Evolutionary conservation across 2,797 vertebrate genomes (phyloP).

Genomic region (Poecilia gillii): DNA sequence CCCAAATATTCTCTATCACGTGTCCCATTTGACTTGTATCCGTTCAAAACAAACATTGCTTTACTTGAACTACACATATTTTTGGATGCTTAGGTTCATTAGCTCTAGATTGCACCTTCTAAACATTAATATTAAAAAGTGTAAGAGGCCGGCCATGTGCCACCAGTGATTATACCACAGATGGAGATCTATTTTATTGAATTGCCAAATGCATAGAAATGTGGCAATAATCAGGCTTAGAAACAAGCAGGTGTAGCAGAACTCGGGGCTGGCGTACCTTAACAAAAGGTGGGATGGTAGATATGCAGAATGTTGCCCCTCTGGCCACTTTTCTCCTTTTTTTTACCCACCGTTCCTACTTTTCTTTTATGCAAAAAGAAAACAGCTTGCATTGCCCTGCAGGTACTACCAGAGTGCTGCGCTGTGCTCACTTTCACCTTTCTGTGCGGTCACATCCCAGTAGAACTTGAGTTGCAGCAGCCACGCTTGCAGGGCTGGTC

Average conservation of each 20-base stretch:
- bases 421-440: slow-evolving; percentile 95
- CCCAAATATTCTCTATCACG: neutral
- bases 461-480: slow-evolving; percentile 82
- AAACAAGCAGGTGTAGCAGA: slow-evolving; percentile 30
- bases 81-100: neutral
- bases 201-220: neutral
- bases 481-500: slow-evolving; percentile 72
- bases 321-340: slow-evolving; percentile 30
- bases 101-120: neutral
- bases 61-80: neutral
- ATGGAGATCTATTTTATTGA: neutral
- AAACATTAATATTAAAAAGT: neutral
- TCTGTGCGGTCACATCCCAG: slow-evolving; percentile 86
- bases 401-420: slow-evolving; percentile 79
- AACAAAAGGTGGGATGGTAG: slow-evolving; percentile 56
- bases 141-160: neutral
- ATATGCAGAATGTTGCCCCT: slow-evolving; percentile 42
- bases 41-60: neutral
- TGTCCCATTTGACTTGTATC: neutral
- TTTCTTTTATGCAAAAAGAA: slow-evolving; percentile 83
- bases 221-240: slow-evolving; percentile 21
- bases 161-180: neutral
- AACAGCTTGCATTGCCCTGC: slow-evolving; percentile 85
- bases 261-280: slow-evolving; percentile 37
- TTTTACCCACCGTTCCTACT: slow-evolving; percentile 30